These are phyloP conservation scores for Eumaeus atala DNA, from an alignment of 1,140 invertebrate genomes.

Conservation along the genomic window DNA sequence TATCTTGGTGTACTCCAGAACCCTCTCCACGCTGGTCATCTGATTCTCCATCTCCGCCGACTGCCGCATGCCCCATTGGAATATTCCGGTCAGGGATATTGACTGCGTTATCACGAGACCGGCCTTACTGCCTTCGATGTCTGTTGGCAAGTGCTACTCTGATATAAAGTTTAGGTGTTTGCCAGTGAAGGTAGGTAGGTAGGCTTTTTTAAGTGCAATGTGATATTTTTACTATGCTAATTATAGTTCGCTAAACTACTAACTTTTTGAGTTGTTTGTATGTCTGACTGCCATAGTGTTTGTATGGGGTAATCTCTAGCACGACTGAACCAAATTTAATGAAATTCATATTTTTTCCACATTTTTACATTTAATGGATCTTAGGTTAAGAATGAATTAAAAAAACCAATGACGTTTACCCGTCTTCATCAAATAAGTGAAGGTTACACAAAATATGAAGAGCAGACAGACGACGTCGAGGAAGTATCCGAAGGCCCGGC, in stretches of 20 bases:
- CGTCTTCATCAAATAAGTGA: slow-evolving; percentile 75
- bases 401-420: slow-evolving; percentile 34
- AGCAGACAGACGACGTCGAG: slow-evolving; percentile 81
- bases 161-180: no score
- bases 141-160: slow-evolving; percentile 21
- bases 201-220: no score
- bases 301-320: no score
- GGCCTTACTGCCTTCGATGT: slow-evolving; percentile 77
- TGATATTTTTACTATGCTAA: no score
- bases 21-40: slow-evolving; percentile 86
- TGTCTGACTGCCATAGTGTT: no score
- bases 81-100: slow-evolving; percentile 84
- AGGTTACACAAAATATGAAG: slow-evolving; percentile 81
- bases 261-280: no score
- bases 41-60: slow-evolving; percentile 87
- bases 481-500: slow-evolving; percentile 87
- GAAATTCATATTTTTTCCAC: no score
- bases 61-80: slow-evolving; percentile 89
- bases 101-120: slow-evolving; percentile 90
- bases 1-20: slow-evolving; percentile 83
- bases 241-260: no score
- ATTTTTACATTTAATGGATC: no score
- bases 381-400: not conserved
- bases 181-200: slow-evolving; percentile 11
- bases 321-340: no score